phyloP scores from a whole-genome alignment of 2,797 vertebrate species.

The Gymnoscopelus braueri region DNA sequence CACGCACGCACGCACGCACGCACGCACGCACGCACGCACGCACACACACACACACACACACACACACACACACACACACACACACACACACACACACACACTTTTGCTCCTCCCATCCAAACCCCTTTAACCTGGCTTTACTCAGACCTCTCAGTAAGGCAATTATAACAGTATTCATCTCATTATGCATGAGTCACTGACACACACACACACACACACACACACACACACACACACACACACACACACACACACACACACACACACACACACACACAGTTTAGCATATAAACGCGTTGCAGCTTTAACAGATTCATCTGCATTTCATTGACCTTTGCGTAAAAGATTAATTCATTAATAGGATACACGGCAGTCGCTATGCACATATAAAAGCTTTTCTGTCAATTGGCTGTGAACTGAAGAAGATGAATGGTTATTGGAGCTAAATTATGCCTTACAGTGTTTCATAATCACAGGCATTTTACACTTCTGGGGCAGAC shows the following conservation, averaged over 20 bases:
- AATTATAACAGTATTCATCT: conserved; percentile 29
- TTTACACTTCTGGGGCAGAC: no score
- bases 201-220: conserved; percentile 3
- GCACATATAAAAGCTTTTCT: conserved; percentile 32
- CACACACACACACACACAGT: conserved; percentile 1
- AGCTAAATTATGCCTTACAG: conserved; percentile 44
- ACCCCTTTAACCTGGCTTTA: conserved; percentile 30
- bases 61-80: background rate
- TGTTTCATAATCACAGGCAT: conserved; percentile 10
- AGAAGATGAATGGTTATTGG: conserved; percentile 56
- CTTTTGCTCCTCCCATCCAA: conserved; percentile 12
- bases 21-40: background rate
- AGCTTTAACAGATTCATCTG: conserved; percentile 19
- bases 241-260: conserved; percentile 9
- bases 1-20: background rate
- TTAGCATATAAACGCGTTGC: conserved; percentile 22
- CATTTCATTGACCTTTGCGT: conserved; percentile 39
- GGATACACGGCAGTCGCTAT: conserved; percentile 17
- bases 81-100: background rate
- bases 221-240: background rate
- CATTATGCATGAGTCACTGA: background rate
- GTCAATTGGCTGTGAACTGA: conserved; percentile 42
- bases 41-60: background rate
- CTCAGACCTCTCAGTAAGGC: conserved; percentile 20
- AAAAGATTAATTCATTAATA: conserved; percentile 39